Evolutionary conservation across 2,888 invertebrate species (phyloP), one percentile per base, ranked within the genome.

Genomic region (Meliscaeva auricollis): DNA sequence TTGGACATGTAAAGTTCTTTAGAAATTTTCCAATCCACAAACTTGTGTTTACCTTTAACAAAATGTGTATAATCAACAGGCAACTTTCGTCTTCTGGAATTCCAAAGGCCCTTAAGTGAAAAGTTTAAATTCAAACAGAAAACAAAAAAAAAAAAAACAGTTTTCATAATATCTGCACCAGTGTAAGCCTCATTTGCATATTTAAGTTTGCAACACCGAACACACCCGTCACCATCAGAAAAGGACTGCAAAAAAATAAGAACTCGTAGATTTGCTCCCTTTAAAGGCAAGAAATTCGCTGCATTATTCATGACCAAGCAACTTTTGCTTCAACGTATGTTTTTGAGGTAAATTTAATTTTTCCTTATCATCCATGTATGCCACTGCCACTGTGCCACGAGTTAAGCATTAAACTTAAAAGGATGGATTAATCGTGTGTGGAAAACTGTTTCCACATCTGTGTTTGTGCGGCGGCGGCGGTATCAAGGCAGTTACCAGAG

Each of bases 401-500:
- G 11, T 38, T 13, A 38, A 38, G 13, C 11, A 9, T 38, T 38
- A 38, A 38, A 38, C 38, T 38, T 38, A 38, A 38, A 38, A 56
- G 17, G 17, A 56, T 56, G 35, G 56, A 56, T 56, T 56, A 56
- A 56, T 56, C 56, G 35, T 35, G 56, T 56, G 56, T 56, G 15
- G 35, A 54, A 54, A 54, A 54, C 54, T 54, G 54, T 54, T 54
- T 30, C 7, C 54, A 32, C 56, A 56, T 35, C 56, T 35, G 56
- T 17, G 26, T 26, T 26, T 56, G 11, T 35, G 32, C 35, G 38
- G 4, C 11, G 38, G 38, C 9, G 9, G 32, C 13, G 32, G 32
- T 32, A 56, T 32, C 56, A 35, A 56, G 54, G 17, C 9, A 11
- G n/a, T n/a, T n/a, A n/a, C n/a, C n/a, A n/a, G 20, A 20, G 56